Percentiles rank a stretch among this genome's conserved stretches.
These are phyloP conservation scores for Cerastis leucographa DNA, from an alignment of 2,888 invertebrate genomes.

Conservation along the genomic window DNA sequence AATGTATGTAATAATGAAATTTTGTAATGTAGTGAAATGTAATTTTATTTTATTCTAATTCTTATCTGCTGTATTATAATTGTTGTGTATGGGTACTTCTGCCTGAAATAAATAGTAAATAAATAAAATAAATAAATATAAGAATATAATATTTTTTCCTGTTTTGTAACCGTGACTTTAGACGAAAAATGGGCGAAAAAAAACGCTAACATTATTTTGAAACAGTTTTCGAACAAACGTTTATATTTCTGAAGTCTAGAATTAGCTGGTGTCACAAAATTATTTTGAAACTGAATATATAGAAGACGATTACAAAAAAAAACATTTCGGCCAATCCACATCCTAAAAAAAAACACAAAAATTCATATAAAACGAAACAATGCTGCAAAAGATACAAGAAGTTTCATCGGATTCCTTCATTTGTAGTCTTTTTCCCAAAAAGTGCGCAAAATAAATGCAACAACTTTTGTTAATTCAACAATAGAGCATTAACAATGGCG, in stretches of 20 bases:
- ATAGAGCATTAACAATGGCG: constrained; percentile 57
- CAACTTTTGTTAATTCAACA: constrained; percentile 27
- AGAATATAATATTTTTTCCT: not conserved
- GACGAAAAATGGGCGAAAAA: not conserved
- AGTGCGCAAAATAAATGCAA: constrained; percentile 21
- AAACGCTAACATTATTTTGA: not conserved
- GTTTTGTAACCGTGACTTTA: constrained; percentile 1
- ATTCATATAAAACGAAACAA: not conserved
- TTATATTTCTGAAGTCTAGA: not conserved
- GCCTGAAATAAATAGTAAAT: too few relatives aligned
- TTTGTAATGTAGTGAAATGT: too few relatives aligned
- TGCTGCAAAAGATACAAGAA: not conserved
- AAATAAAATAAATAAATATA: too few relatives aligned
- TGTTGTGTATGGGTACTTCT: too few relatives aligned
- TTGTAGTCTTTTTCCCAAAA: constrained; percentile 1
- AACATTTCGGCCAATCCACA: too few relatives aligned
- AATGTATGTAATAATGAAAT: too few relatives aligned
- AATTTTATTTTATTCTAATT: too few relatives aligned
- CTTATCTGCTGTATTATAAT: too few relatives aligned
- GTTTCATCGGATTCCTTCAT: constrained; percentile 1
- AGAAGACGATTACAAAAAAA: not conserved
- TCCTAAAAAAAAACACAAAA: too few relatives aligned
- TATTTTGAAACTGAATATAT: not conserved
- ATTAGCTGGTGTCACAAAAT: not conserved
- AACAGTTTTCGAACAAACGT: not conserved